phyloP scores from a whole-genome alignment of 2,888 invertebrate genomes.

The Neoascia interrupta region DNA sequence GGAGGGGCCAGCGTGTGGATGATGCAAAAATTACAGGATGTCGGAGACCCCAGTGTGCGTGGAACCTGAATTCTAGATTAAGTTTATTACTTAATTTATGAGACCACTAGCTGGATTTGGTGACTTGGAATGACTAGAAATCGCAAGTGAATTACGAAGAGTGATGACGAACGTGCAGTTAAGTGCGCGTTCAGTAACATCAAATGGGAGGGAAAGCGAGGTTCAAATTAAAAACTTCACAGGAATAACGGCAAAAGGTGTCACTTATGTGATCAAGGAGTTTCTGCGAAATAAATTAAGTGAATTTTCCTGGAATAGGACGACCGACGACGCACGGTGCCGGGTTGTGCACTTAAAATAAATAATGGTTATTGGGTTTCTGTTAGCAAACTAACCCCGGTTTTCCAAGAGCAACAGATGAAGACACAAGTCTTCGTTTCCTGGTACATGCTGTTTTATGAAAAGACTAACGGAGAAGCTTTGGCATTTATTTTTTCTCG shows the following conservation, averaged over 20 bases:
- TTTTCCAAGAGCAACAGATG: too few species aligned
- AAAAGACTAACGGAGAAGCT: too few species aligned
- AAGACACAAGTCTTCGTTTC: too few species aligned
- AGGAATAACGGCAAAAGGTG: slow-evolving; percentile 22
- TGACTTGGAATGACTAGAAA: slow-evolving; percentile 28
- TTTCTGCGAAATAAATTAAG: too few species aligned
- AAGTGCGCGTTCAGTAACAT: not conserved
- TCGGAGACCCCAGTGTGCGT: slow-evolving; percentile 48
- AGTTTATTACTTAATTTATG: slow-evolving; percentile 60
- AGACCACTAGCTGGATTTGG: slow-evolving; percentile 5
- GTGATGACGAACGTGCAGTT: not conserved
- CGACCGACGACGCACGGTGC: too few species aligned
- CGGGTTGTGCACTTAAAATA: too few species aligned
- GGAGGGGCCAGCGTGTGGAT: not conserved
- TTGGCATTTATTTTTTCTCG: too few species aligned
- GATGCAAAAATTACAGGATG: slow-evolving; percentile 55
- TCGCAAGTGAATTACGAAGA: slow-evolving; percentile 29
- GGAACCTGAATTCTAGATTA: slow-evolving; percentile 42
- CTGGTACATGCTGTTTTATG: too few species aligned
- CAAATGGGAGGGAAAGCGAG: slow-evolving; percentile 3
- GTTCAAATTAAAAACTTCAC: slow-evolving; percentile 42
- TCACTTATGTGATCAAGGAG: too few species aligned
- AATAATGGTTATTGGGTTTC: too few species aligned
- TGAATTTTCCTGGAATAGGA: too few species aligned
- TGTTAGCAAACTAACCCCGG: too few species aligned